These are phyloP conservation scores for Drosophila gunungcola DNA, from an alignment of 1,140 invertebrate species.

Conservation along the genomic window DNA sequence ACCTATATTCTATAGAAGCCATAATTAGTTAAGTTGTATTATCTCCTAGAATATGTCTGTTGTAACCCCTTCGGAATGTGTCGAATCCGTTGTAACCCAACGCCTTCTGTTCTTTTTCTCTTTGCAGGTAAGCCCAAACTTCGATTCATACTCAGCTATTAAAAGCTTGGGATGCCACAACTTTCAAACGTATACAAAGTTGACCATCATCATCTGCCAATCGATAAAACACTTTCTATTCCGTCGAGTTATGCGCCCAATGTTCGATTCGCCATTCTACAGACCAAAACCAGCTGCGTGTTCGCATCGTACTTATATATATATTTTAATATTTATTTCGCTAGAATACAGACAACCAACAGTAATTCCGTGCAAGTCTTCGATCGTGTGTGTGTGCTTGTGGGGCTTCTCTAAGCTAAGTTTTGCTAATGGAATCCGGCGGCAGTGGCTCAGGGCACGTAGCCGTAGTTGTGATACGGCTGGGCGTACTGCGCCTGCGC, in stretches of 20 bases:
- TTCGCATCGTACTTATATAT: constrained; percentile 17
- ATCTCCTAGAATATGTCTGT: constrained; percentile 7
- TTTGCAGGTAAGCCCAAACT: constrained; percentile 43
- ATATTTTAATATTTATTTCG: constrained; percentile 49
- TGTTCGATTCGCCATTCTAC: constrained; percentile 28
- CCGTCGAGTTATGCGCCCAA: background rate
- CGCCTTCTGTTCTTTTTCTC: constrained; percentile 9
- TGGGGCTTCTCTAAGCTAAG: constrained; percentile 4
- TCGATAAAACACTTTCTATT: constrained; percentile 54
- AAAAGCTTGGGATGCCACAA: background rate
- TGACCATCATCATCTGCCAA: background rate
- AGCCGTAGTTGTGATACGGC: constrained; percentile 80
- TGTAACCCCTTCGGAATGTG: constrained; percentile 34
- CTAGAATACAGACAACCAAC: constrained; percentile 62
- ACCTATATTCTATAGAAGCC: constrained; percentile 10
- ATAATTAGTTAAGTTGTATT: background rate
- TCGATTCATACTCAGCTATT: background rate
- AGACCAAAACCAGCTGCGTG: constrained; percentile 12
- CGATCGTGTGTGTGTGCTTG: constrained; percentile 3
- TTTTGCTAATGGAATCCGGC: constrained; percentile 16
- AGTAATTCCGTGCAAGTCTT: constrained; percentile 29
- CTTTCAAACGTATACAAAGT: constrained; percentile 24
- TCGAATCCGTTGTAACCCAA: constrained; percentile 17
- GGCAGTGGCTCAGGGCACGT: constrained; percentile 63
- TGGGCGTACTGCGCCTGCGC: constrained; percentile 72